Percentiles rank a stretch among this genome's conserved stretches.
These are phyloP conservation scores for Saccostrea cuccullata DNA, from an alignment of 1,140 invertebrate genomes.

Conservation along the genomic window DNA sequence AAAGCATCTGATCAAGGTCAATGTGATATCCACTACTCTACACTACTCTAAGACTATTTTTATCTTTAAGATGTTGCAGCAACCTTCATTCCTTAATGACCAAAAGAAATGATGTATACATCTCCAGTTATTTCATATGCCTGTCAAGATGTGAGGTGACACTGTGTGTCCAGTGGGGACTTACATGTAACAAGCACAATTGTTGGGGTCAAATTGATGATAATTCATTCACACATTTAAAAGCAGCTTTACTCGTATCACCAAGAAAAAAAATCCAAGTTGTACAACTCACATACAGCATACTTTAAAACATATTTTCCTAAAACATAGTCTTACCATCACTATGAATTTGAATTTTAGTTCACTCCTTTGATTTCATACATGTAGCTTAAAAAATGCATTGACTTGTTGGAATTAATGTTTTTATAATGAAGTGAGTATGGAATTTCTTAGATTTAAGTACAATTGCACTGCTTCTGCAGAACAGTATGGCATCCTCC, in stretches of 20 bases:
- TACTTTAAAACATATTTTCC: not conserved
- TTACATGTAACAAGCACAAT: not conserved
- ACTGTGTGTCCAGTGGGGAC: not conserved
- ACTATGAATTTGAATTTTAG: not conserved
- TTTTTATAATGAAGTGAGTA: not conserved
- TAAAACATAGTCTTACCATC: not conserved
- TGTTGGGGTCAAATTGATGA: not conserved
- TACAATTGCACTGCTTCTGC: slow-evolving; percentile 5
- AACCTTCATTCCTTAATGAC: not conserved
- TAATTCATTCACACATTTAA: not conserved
- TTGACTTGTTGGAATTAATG: not conserved
- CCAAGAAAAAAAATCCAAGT: not conserved
- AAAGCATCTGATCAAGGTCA: slow-evolving; percentile 1
- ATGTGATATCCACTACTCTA: not conserved
- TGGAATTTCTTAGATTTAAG: slow-evolving; percentile 1
- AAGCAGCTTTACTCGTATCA: not conserved
- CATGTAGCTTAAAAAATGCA: not conserved
- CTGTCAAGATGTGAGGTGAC: not conserved
- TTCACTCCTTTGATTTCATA: not conserved
- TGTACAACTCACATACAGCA: not conserved
- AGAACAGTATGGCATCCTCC: not conserved
- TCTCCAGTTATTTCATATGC: not conserved
- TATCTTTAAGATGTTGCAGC: not conserved
- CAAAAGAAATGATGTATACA: slow-evolving; percentile 1
- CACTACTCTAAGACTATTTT: not conserved